Base-by-base conservation (phyloP, 2,113 vertebrate genomes). In the Xyrauchen texanus region DNA sequence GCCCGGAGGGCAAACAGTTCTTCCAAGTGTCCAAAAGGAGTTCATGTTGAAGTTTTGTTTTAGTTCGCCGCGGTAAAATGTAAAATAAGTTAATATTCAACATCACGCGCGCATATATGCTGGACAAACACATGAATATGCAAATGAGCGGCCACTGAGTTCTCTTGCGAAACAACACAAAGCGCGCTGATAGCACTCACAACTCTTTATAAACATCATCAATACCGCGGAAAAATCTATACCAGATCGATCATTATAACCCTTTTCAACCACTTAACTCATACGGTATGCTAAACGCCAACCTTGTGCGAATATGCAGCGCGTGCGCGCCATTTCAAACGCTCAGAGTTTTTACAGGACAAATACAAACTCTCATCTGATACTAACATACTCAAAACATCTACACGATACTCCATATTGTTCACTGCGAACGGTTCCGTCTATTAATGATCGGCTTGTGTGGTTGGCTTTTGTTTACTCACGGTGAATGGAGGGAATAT, bases 401-500 rank as follows among this genome's bases (percentile, higher is more conserved):
- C 5, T 4, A n/a, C 3, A 1, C 0, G 46, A 16, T 45, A 6
- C 10, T 7, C 4, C 9, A 2, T 7, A 8, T 8, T 53, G 16
- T 4, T 4, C 68, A 4, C 7, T 44, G 21, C 21, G 21, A 34
- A 34, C 21, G 21, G 21, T 34, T 3, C 51, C 1, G 13, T n/a
- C 8, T 0, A n/a, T 9, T 11, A 2, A 60, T n/a, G 2, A 3
- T 6, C 55, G 6, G 34, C 3, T 13, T 83, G 88, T 84, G 68
- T 46, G 15, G 21, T 47, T 65, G 42, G 57, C 62, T n/a, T 42
- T 8, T 61, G 46, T 62, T 73, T 16, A 73, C 58, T 68, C 46
- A 80, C 84, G 90, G 89, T 57, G 73, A 71, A 74, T 55, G 74
- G 57, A 77, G 68, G 52, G 34, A 93, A 93, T 93, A 95, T 95